These are phyloP conservation scores for Synodontis membranacea DNA, from an alignment of 2,113 vertebrate genomes.

Conservation along the genomic window DNA sequence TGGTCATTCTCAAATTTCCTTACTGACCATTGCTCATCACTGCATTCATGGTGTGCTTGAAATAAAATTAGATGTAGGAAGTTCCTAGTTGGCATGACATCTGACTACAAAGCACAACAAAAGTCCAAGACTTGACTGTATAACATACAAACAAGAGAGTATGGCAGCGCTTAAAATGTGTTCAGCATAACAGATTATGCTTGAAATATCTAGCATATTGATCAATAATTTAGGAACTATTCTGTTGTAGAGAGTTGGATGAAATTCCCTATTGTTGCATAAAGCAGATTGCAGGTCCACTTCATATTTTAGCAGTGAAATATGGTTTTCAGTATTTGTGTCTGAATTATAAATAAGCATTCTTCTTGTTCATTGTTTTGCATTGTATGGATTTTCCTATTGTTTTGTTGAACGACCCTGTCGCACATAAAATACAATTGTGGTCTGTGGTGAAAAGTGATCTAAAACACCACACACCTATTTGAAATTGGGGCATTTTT, in stretches of 20 bases:
- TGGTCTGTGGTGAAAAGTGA: not conserved
- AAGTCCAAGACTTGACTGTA: not conserved
- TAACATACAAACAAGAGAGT: not conserved
- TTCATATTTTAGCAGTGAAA: not conserved
- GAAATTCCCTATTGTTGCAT: not conserved
- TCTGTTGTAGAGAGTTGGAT: not conserved
- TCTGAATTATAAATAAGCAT: not conserved
- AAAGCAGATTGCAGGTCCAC: not conserved
- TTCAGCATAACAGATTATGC: not conserved
- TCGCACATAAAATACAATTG: not conserved
- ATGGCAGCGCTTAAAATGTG: not conserved
- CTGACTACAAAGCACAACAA: not conserved
- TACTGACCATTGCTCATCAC: constrained; percentile 7
- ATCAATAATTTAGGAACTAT: not conserved
- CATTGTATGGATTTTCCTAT: not conserved
- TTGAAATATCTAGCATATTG: not conserved
- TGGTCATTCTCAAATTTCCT: not conserved
- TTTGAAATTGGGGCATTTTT: not conserved
- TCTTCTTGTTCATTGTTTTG: not conserved
- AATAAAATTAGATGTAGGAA: constrained; percentile 4
- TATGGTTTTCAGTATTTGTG: not conserved
- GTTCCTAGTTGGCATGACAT: not conserved
- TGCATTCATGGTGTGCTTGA: not conserved
- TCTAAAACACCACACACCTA: not conserved
- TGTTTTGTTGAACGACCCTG: not conserved